Conservation (phyloP, 2,888 invertebrate genomes). For the Leptinotarsa peninsularis region DNA sequence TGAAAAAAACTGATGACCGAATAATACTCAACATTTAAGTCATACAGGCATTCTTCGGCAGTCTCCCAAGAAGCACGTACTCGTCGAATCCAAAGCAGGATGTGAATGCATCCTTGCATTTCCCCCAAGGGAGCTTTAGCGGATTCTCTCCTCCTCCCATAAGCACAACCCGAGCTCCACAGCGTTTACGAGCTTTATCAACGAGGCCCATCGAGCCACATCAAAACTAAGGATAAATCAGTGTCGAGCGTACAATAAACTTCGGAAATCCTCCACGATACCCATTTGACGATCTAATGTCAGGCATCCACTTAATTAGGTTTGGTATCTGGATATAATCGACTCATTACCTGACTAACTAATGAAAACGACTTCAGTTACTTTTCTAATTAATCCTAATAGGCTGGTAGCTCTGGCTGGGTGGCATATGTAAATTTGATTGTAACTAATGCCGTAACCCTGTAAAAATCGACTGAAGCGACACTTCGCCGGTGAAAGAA, state of each 20-base stretch:
- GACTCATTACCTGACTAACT: slow-evolving; percentile 48
- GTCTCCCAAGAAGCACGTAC: too few species aligned
- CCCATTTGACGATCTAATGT: slow-evolving; percentile 42
- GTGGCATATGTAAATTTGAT: slow-evolving; percentile 54
- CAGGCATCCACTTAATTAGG: slow-evolving; percentile 44
- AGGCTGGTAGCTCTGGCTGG: slow-evolving; percentile 49
- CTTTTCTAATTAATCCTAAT: slow-evolving; percentile 56
- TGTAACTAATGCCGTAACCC: slow-evolving; percentile 23
- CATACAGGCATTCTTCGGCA: too few species aligned
- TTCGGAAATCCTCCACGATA: slow-evolving; percentile 44
- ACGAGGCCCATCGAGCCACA: slow-evolving; percentile 14
- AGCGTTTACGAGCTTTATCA: slow-evolving; percentile 23
- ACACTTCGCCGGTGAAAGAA: slow-evolving; percentile 21
- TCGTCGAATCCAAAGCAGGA: too few species aligned
- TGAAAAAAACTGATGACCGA: too few species aligned
- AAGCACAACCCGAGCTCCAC: not conserved
- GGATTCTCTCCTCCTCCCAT: not conserved
- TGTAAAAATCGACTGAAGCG: slow-evolving; percentile 29
- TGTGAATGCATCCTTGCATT: not conserved
- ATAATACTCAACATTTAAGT: too few species aligned
- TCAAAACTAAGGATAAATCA: slow-evolving; percentile 40
- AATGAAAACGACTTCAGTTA: slow-evolving; percentile 51
- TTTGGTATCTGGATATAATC: slow-evolving; percentile 48
- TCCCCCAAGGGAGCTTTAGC: not conserved
- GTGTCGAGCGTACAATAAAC: slow-evolving; percentile 42